Evolutionary conservation across 2,888 invertebrate species (phyloP), one percentile per base, ranked within the genome.

Genomic region (Agrotis clavis): DNA sequence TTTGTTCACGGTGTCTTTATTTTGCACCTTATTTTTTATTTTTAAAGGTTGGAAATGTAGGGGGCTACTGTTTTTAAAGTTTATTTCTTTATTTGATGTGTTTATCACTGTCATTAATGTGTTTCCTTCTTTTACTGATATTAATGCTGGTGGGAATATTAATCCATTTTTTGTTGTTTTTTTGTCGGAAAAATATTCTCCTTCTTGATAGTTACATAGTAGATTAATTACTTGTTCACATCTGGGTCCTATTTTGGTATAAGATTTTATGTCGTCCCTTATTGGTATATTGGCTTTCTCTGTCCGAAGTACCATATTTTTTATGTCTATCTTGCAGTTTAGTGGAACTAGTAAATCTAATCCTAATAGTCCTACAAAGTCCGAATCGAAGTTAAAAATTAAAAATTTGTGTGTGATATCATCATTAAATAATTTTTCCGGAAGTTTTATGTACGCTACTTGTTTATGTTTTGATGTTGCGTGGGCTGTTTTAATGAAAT

Each of bases 401-500:
- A 87, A 48, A 50, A 88, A 87, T 60, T 87, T 87, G 51, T 87
- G 86, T 2, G 60, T 84, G 11, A 74, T 74, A 1, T 87, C 63
- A 19, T 69, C 61, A 0, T 84, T 85, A 64, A 88, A 86, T 59
- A 86, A 2, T 5, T 25, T 35, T 71, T 56, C 13, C 9, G 79
- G 81, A 16, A 82, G 25, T 65, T 61, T 74, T 1, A 79, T 68
- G 18, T 74, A 76, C 30, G 69, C 81, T 60, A 87, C 83, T 25
- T 83, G 35, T 0, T 79, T 78, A 50, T 86, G 85, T 61, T 81
- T 90, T 25, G 92, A 90, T 0, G 89, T 88, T 48, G 86, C 89
- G 45, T 93, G 92, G 0, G 93, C 92, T 71, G 92, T 92, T 85
- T 90, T 90, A 13, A 94, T 85, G 2, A 90, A 93, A 77, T 93